phyloP scores from a whole-genome alignment of 2,113 vertebrate genomes.

The Amblyopsis rosae region DNA sequence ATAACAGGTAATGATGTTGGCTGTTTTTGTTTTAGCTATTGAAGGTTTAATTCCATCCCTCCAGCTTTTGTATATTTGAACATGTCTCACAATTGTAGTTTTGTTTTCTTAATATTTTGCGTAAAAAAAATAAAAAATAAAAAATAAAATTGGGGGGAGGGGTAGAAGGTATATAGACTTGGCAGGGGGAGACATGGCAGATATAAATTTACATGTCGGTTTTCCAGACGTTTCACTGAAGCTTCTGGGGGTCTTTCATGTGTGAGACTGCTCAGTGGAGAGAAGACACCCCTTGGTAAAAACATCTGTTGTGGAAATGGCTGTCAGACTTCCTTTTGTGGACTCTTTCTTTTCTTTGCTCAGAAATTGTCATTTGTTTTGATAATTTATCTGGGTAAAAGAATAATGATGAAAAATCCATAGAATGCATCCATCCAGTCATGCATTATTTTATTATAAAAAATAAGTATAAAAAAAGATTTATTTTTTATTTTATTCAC shows the following conservation, averaged over 20 bases:
- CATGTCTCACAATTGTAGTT: not conserved
- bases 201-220: slow-evolving; percentile 79
- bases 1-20: slow-evolving; percentile 89
- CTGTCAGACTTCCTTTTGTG: slow-evolving; percentile 79
- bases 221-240: slow-evolving; percentile 78
- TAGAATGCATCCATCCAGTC: slow-evolving; percentile 57
- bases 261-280: slow-evolving; percentile 82
- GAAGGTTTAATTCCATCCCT: slow-evolving; percentile 77
- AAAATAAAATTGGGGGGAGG: slow-evolving; percentile 39
- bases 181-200: slow-evolving; percentile 65
- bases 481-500: slow-evolving; percentile 37
- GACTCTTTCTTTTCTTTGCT: slow-evolving; percentile 66
- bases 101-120: slow-evolving; percentile 1
- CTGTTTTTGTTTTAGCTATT: slow-evolving; percentile 68
- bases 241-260: slow-evolving; percentile 81
- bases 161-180: slow-evolving; percentile 30
- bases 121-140: slow-evolving; percentile 23
- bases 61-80: slow-evolving; percentile 61
- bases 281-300: slow-evolving; percentile 82
- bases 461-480: not conserved
- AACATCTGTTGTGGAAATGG: slow-evolving; percentile 83
- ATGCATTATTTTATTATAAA: slow-evolving; percentile 35
- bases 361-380: slow-evolving; percentile 78
- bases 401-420: slow-evolving; percentile 64
- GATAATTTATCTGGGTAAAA: slow-evolving; percentile 74